A percentile compares a stretch with the other conserved stretches of the same genome.
These are phyloP conservation scores for Coptotermes formosanus DNA, from an alignment of 1,140 invertebrate species.

Conservation along the genomic window DNA sequence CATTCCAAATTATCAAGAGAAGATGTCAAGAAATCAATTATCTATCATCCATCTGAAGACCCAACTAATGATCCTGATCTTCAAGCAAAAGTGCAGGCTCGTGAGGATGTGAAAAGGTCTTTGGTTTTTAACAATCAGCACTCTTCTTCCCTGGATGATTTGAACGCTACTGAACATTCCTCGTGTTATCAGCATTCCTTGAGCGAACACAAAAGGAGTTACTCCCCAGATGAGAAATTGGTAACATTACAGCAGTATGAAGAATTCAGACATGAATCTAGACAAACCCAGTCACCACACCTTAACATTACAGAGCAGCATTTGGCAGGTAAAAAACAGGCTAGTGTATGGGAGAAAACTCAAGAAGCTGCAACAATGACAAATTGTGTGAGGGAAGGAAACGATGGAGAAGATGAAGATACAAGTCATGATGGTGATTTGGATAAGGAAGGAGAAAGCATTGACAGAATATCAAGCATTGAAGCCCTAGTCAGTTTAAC, in stretches of 20 bases:
- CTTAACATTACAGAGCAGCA: background rate
- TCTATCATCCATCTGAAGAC: conserved; percentile 82
- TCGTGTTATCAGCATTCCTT: background rate
- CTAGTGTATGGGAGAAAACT: conserved; percentile 19
- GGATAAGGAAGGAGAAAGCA: conserved; percentile 30
- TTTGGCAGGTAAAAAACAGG: background rate
- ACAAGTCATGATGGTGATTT: conserved; percentile 31
- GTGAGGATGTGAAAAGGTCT: conserved; percentile 45
- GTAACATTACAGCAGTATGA: background rate
- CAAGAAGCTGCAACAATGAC: conserved; percentile 31
- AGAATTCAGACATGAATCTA: background rate
- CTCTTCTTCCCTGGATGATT: background rate
- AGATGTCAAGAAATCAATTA: conserved; percentile 81
- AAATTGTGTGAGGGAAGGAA: background rate
- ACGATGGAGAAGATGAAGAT: conserved; percentile 7
- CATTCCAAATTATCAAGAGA: conserved; percentile 82
- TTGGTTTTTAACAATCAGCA: conserved; percentile 37
- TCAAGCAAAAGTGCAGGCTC: conserved; percentile 50
- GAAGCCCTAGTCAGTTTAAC: conserved; percentile 37
- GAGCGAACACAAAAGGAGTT: background rate
- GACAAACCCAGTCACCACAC: background rate
- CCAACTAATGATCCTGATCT: conserved; percentile 67
- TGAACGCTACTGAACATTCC: background rate
- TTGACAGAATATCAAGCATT: conserved; percentile 33
- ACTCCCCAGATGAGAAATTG: background rate